A percentile compares a stretch with the other conserved stretches of the same genome.
These are phyloP conservation scores for Hemicrepidius hirtus DNA, from an alignment of 2,888 invertebrate genomes.

Conservation along the genomic window DNA sequence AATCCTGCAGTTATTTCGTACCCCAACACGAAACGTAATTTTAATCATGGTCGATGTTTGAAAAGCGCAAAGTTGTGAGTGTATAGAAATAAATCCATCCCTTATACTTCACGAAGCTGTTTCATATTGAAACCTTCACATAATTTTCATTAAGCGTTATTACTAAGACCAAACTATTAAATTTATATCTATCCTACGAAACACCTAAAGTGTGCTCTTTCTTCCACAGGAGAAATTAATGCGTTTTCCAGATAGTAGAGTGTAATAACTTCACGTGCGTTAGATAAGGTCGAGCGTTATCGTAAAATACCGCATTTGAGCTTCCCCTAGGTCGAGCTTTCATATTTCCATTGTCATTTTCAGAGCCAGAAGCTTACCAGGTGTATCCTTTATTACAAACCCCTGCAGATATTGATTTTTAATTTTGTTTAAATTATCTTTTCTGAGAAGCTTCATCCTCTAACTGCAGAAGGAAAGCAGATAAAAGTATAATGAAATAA, in stretches of 20 bases:
- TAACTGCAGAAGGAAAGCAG: too few relatives aligned
- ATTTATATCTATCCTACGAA: too few relatives aligned
- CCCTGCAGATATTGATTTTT: conserved; percentile 3
- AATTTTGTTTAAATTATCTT: neutral
- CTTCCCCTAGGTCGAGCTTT: neutral
- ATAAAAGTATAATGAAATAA: too few relatives aligned
- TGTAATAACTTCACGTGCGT: neutral
- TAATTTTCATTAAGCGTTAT: too few relatives aligned
- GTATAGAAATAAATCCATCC: too few relatives aligned
- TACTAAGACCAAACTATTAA: too few relatives aligned
- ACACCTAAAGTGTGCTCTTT: neutral
- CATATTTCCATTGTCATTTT: conserved; percentile 8
- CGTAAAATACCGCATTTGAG: neutral
- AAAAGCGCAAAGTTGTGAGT: too few relatives aligned
- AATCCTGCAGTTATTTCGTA: too few relatives aligned
- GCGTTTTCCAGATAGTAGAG: neutral
- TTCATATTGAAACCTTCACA: too few relatives aligned
- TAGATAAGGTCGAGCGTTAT: neutral
- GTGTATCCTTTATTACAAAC: neutral
- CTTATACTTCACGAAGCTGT: too few relatives aligned
- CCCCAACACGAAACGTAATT: too few relatives aligned
- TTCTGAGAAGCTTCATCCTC: neutral
- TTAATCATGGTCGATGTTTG: too few relatives aligned
- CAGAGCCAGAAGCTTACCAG: conserved; percentile 1
- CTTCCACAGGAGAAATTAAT: neutral